Base-by-base conservation (phyloP, 2,797 vertebrate species). In the Dallia pectoralis region DNA sequence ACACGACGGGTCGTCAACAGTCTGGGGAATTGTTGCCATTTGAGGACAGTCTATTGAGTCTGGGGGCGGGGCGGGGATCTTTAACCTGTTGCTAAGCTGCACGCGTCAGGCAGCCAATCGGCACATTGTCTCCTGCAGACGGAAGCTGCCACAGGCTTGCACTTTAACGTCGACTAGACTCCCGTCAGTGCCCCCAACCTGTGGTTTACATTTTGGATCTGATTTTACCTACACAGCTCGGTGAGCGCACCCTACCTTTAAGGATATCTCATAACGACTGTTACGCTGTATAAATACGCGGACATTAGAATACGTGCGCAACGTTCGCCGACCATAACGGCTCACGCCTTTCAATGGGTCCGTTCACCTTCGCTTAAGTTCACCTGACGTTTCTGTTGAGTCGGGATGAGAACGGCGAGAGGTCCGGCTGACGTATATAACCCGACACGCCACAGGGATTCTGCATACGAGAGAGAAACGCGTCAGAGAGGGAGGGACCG, bases 191-290 rank as follows among this genome's bases (percentile, higher is more conserved):
- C 88, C 89, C 91, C 85, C 84, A 91, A 90, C 88, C 86, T 88
- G 78, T 88, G 91, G 93, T 94, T 94, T 93, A 94, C 93, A 93
- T 93, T 91, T 88, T 93, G 89, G 84, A 90, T 86, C 85, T 72
- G 87, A 90, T 83, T 90, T 90, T 89, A 89, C 81, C 87, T 88
- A 84, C 88, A 91, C 90, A 87, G 91, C 91, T 92, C 81, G 89
- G 91, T 90, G 91, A 94, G 92, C 91, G 90, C 92, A 89, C 92
- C 92, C 93, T 93, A 93, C 93, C 93, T 94, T 94, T 94, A 93
- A 93, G 89, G 92, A 93, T 87, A 85, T 85, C 90, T 93, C 92
- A 91, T 93, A 88, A 85, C 92, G 93, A 94, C 93, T 94, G 93
- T 94, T 94, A 93, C 81, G 80, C 84, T 74, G 82, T 51, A 61